Evolutionary conservation across 2,113 vertebrate genomes (phyloP), one percentile per base, ranked within the genome.

Genomic region (Actenoides lindsayi): DNA sequence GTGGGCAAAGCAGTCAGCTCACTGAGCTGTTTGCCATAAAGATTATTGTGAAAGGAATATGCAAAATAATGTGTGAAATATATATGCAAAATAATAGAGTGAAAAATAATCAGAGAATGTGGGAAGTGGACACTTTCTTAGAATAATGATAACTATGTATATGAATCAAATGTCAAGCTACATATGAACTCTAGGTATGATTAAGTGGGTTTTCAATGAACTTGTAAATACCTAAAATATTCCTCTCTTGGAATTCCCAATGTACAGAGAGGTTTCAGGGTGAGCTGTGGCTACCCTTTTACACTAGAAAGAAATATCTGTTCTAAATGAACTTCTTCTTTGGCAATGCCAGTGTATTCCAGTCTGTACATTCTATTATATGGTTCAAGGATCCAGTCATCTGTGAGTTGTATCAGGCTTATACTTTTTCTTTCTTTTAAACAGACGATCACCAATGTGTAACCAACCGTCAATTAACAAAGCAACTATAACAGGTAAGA

Each of bases 391-490:
- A 53, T 80, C 63, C 30, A 24, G 12, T 81, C 13, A 67, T 60
- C 44, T 71, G 7, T 33, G 54, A 87, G 44, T 27, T 80, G 24
- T 56, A 71, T 48, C 18, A 16, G 53, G 75, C 39, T 95, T 54
- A 87, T 30, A 42, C 25, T 28, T 82, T 89, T 90, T 95, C 82
- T 90, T 70, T 70, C 33, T 95, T 94, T 65, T 82, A 89, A 51
- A 94, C 96, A 99, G 99, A 97, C 98, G 99, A 98, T 99, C 99
- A 97, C 99, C 99, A 91, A 99, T 99, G 99, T 99, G 99, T 98
- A 99, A 99, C 96, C 99, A 99, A 97, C 98, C 99, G 60, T 99
- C 99, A 76, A 99, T 99, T 98, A 99, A 99, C 97, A 99, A 99
- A 98, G 98, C 99, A 97, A 98, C 98, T 96, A 99, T 99, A 96